Evolutionary conservation across 1,140 invertebrate species (phyloP).

Genomic region (Pararge aegeria): DNA sequence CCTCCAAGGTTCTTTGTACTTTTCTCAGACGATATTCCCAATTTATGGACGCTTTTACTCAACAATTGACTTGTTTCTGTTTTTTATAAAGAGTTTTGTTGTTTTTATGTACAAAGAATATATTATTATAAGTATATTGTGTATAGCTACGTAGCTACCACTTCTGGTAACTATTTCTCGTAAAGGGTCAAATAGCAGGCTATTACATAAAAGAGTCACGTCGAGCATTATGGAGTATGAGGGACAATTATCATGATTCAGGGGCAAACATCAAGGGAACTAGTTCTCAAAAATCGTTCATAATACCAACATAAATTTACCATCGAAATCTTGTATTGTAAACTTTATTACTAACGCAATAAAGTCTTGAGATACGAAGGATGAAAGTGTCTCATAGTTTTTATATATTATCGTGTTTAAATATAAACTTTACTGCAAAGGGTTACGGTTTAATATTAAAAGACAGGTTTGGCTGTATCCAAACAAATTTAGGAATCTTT

Average conservation of each 20-base stretch:
- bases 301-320: neutral
- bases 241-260: slow-evolving; percentile 13
- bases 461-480: neutral
- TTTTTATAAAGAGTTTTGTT: no score
- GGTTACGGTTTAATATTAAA: neutral
- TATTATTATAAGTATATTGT: no score
- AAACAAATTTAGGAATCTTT: neutral
- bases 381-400: neutral
- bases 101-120: no score
- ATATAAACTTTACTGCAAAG: neutral
- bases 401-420: neutral
- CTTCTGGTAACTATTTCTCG: neutral
- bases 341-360: neutral
- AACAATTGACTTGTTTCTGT: no score
- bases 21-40: no score
- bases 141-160: neutral
- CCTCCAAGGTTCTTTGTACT: no score
- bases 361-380: neutral
- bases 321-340: neutral
- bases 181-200: no score
- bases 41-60: no score
- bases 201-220: slow-evolving; percentile 22
- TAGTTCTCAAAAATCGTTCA: slow-evolving; percentile 20
- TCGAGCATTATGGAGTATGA: slow-evolving; percentile 9
- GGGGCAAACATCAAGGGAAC: slow-evolving; percentile 3